Evolutionary conservation across 2,797 vertebrate genomes (phyloP).

Genomic region (Pipistrellus pygmaeus): DNA sequence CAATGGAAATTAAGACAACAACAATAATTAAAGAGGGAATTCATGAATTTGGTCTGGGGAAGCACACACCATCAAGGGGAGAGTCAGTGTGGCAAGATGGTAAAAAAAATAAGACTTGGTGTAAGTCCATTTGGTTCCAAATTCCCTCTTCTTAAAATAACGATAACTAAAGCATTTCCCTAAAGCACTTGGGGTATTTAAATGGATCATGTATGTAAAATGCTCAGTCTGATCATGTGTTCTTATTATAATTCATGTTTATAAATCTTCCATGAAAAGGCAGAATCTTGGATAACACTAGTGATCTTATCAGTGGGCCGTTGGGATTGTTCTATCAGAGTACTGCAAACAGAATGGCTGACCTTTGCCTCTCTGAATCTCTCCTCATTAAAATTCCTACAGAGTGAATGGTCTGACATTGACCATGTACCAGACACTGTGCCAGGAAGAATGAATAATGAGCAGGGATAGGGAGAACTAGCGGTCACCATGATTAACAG

Average conservation of each 20-base stretch:
- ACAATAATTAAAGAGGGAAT: background rate
- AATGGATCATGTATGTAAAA: background rate
- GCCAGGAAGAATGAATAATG: background rate
- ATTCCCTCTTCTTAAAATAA: constrained; percentile 3
- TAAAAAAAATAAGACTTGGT: background rate
- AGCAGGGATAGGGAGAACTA: background rate
- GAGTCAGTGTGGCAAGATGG: background rate
- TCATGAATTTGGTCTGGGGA: background rate
- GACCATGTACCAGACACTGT: background rate
- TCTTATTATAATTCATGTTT: background rate
- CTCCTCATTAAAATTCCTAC: background rate
- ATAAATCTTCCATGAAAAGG: background rate
- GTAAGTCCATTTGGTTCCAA: background rate
- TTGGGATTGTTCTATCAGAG: background rate
- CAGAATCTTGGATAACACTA: background rate
- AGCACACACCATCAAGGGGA: background rate
- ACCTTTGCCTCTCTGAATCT: background rate
- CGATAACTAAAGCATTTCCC: background rate
- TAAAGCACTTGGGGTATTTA: background rate
- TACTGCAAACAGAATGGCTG: background rate
- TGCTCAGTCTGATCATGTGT: background rate
- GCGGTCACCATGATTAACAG: background rate
- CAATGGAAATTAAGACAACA: background rate
- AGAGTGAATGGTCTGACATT: background rate
- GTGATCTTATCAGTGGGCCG: background rate